Evolutionary conservation across 2,888 invertebrate genomes (phyloP).

Genomic region (Netelia melanura): DNA sequence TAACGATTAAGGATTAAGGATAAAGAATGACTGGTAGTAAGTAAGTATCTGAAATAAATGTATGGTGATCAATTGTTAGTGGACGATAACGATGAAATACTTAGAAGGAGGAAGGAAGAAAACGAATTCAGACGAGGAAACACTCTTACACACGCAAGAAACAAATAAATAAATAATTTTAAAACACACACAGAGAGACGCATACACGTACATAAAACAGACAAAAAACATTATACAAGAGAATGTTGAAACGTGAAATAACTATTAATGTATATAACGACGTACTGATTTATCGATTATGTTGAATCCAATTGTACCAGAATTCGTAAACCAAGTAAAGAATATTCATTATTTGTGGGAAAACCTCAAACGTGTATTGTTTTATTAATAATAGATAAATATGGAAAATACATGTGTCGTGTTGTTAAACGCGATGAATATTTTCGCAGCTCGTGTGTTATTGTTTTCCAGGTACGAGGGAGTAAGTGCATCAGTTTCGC

Average conservation of each 20-base stretch:
- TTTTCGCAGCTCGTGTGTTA: neutral
- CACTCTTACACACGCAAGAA: constrained; percentile 9
- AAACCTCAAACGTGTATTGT: constrained; percentile 31
- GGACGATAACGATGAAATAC: constrained; percentile 69
- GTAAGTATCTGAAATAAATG: constrained; percentile 74
- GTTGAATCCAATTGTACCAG: constrained; percentile 78
- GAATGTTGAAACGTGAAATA: constrained; percentile 75
- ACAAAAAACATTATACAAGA: constrained; percentile 69
- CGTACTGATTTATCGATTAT: constrained; percentile 74
- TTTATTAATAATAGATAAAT: neutral
- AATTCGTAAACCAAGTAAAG: constrained; percentile 78
- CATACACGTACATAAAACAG: constrained; percentile 17
- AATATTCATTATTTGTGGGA: constrained; percentile 77
- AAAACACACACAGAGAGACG: constrained; percentile 35
- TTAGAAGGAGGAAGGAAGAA: constrained; percentile 63
- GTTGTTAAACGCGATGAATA: neutral
- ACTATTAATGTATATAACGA: constrained; percentile 76
- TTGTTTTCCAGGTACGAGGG: constrained; percentile 2
- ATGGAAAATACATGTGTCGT: neutral
- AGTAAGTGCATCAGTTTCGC: constrained; percentile 47
- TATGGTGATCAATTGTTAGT: constrained; percentile 76
- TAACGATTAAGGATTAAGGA: constrained; percentile 55
- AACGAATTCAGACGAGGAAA: constrained; percentile 19
- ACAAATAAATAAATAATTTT: constrained; percentile 24
- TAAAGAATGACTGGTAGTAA: constrained; percentile 74